These are phyloP conservation scores for Xerus inauris DNA, from an alignment of 2,113 vertebrate genomes.

Conservation along the genomic window DNA sequence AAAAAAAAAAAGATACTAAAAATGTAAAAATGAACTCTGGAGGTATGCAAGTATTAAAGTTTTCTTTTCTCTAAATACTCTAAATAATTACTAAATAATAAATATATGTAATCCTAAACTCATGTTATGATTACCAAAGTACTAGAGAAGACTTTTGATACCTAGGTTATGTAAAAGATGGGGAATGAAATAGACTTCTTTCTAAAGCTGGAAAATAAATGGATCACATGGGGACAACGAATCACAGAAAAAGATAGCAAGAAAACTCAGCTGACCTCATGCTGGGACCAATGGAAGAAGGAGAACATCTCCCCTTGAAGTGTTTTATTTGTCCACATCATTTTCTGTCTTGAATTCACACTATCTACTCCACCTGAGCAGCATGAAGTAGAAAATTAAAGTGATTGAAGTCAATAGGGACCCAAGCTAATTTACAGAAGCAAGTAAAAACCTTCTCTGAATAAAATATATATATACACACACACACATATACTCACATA, in stretches of 20 bases:
- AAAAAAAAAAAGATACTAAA: background rate
- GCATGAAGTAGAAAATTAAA: background rate
- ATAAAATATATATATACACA: too few species aligned
- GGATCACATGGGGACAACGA: background rate
- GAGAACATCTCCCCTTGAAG: background rate
- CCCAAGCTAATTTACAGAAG: background rate
- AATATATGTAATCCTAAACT: background rate
- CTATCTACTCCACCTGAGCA: background rate
- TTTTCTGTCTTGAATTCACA: constrained; percentile 25
- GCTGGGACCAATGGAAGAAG: background rate
- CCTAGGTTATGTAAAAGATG: background rate
- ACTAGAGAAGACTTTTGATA: background rate
- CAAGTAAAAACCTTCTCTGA: background rate
- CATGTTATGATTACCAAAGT: background rate
- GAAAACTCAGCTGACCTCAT: background rate
- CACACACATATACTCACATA: too few species aligned
- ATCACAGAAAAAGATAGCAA: background rate
- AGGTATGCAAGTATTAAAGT: background rate
- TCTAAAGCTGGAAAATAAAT: background rate
- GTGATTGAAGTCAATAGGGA: background rate
- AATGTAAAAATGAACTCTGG: background rate
- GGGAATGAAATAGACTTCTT: background rate
- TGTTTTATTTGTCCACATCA: background rate
- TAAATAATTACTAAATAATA: background rate
- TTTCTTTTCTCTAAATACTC: background rate